Evolutionary conservation across 1,140 invertebrate genomes (phyloP), one percentile per base, ranked within the genome.

Genomic region (Archegozetes longisetosus): DNA sequence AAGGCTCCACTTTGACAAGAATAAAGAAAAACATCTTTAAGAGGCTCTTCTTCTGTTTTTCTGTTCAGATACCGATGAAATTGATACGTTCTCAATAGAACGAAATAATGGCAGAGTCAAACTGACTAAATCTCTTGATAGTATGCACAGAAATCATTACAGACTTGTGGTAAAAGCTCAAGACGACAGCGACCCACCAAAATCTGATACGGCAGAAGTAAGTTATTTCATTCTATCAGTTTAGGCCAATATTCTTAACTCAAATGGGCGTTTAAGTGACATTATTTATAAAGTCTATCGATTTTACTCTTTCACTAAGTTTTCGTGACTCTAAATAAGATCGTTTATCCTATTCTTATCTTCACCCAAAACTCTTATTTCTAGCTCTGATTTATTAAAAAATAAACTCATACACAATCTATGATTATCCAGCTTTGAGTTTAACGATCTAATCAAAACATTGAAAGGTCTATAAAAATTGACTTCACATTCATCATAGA

Each of bases 71-170:
- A n/a, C 55, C 2, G 66, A 68, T 28, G 64, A 64, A 54, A 60
- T 66, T 13, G 61, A 68, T 32, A 67, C 69, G 12, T 70, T 70
- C 50, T 58, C 65, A 12, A 53, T 70, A 2, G 69, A 69, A 26
- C 85, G 86, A 3, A 86, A 84, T 22, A 89, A 86, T 22, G 90
- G 90, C 27, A 90, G 92, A 65, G 88, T 94, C 3, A 92, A 91
- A 72, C 72, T 94, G 60, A 88, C 88, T 6, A 93, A 93, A 71
- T 88, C 93, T 74, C 74, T 94, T 65, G 89, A 94, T 75, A 93
- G 92, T 70, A 89, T 93, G 72, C 89, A 93, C 69, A 88, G 88
- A 0, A 88, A 93, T 68, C 86, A 91, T 64, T 94, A 94, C 70
- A 86, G 87, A 13, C 72, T 95, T 27, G 80, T 90, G 55, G 88